phyloP scores from a whole-genome alignment of 2,797 vertebrate genomes.

The Picus viridis region DNA sequence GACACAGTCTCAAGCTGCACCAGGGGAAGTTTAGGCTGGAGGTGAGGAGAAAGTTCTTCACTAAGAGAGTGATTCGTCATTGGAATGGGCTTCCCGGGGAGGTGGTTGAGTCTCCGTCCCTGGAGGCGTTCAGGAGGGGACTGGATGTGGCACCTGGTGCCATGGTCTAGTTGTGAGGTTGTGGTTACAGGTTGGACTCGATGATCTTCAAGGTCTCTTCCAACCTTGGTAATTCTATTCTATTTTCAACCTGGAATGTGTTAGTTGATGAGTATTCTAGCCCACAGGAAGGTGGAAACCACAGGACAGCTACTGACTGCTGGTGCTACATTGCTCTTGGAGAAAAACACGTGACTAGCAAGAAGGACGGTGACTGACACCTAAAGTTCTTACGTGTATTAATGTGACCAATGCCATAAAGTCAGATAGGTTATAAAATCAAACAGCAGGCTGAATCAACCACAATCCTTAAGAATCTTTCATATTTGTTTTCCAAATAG shows the following conservation, averaged over 20 bases:
- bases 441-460: neutral
- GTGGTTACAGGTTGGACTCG: too few relatives aligned
- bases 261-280: neutral
- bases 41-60: too few relatives aligned
- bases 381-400: neutral
- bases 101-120: too few relatives aligned
- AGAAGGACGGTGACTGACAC: neutral
- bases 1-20: too few relatives aligned
- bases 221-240: too few relatives aligned
- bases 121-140: too few relatives aligned
- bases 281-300: neutral
- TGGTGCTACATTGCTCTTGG: neutral
- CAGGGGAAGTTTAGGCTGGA: too few relatives aligned
- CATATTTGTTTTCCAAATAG: slow-evolving; percentile 65
- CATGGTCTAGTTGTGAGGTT: too few relatives aligned
- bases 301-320: neutral
- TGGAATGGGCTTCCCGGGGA: too few relatives aligned
- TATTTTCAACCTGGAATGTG: neutral
- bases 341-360: neutral
- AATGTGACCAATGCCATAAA: neutral
- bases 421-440: neutral
- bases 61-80: too few relatives aligned
- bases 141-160: too few relatives aligned
- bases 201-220: too few relatives aligned
- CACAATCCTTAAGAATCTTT: neutral